A percentile compares a stretch with the other conserved stretches of the same genome.
phyloP scores from a whole-genome alignment of 2,113 vertebrate genomes.

The Lophius piscatorius region DNA sequence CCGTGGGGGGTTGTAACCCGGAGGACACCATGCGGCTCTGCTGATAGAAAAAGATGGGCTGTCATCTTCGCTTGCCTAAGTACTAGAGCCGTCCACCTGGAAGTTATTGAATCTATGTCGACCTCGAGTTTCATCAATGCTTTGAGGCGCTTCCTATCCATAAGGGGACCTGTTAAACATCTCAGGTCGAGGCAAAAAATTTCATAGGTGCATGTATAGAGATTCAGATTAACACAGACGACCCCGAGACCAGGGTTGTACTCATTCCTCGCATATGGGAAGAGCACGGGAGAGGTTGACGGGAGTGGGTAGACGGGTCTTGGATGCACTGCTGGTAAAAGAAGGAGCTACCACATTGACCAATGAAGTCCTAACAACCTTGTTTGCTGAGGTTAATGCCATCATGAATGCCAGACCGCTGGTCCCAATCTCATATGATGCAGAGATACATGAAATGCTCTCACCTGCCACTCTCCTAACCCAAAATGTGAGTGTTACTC shows the following conservation, averaged over 20 bases:
- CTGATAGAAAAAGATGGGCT: background rate
- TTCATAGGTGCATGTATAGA: constrained; percentile 8
- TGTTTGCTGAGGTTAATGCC: background rate
- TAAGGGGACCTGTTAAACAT: background rate
- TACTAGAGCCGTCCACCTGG: constrained; percentile 28
- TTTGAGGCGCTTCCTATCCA: background rate
- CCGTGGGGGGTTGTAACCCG: background rate
- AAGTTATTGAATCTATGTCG: constrained; percentile 22
- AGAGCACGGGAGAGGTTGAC: background rate
- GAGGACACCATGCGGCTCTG: background rate
- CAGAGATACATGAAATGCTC: background rate
- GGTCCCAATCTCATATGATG: background rate
- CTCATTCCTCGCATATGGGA: constrained; percentile 4
- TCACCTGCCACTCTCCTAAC: background rate
- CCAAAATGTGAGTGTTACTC: background rate
- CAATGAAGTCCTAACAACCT: background rate
- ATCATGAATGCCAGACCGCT: background rate
- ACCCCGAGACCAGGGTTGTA: background rate
- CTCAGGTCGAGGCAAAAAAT: constrained; percentile 15
- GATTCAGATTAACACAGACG: background rate
- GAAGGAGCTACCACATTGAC: background rate
- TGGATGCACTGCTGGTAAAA: background rate
- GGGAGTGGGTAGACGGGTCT: background rate
- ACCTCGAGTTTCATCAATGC: constrained; percentile 43
- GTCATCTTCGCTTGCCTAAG: constrained; percentile 33